These are phyloP conservation scores for Mesitornis unicolor DNA, from an alignment of 2,113 vertebrate species.

Conservation along the genomic window DNA sequence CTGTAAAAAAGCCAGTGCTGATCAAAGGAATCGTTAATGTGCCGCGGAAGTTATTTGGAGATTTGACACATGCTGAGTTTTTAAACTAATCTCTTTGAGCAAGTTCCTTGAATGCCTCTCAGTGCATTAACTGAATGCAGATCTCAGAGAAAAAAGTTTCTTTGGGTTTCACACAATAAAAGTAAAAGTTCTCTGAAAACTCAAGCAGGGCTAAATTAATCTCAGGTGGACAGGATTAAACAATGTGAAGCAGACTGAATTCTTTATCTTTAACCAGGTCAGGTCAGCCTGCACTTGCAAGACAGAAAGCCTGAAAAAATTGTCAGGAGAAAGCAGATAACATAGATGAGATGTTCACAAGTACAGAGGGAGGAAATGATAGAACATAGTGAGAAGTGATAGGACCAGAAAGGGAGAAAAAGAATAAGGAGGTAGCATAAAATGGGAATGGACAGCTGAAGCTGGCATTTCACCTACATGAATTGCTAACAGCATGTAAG, in stretches of 20 bases:
- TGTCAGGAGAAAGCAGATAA: not conserved
- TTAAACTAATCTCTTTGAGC: conserved; percentile 43
- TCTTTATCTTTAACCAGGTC: not conserved
- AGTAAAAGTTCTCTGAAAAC: not conserved
- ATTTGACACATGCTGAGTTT: conserved; percentile 48
- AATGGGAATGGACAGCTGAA: not conserved
- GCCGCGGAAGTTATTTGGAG: not conserved
- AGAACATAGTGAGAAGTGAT: not conserved
- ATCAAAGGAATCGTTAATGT: conserved; percentile 67
- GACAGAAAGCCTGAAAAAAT: not conserved
- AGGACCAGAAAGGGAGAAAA: not conserved
- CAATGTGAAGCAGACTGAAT: not conserved
- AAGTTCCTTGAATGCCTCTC: conserved; percentile 23
- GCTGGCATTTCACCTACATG: not conserved
- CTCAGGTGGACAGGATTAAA: not conserved
- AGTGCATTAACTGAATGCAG: not conserved
- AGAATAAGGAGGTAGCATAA: not conserved
- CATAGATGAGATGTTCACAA: not conserved
- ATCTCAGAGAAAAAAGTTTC: not conserved
- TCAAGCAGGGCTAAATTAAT: not conserved
- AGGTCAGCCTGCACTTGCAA: not conserved
- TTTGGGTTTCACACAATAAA: not conserved
- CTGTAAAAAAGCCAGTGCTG: conserved; percentile 42
- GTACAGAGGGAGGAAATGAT: not conserved
- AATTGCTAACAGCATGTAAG: not conserved